A percentile compares a stretch with the other conserved stretches of the same genome.
Evolutionary conservation across 2,888 invertebrate species (phyloP).

Genomic region (Auanema freiburgensis): DNA sequence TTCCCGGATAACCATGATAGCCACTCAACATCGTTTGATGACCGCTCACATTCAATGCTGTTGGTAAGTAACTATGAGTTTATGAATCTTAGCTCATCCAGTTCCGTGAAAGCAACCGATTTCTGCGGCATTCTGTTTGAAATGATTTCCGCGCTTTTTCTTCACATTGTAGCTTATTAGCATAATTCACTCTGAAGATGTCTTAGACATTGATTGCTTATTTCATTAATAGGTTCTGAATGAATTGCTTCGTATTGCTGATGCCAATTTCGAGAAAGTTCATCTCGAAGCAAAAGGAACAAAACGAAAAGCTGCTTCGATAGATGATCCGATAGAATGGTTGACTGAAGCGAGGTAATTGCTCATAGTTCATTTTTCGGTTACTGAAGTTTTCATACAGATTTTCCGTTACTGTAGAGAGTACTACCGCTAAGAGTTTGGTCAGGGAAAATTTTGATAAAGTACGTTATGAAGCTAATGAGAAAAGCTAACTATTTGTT

Average conservation of each 20-base stretch:
- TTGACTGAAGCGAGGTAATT: conserved; percentile 30
- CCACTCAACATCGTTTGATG: conserved; percentile 71
- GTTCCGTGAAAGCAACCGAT: background rate
- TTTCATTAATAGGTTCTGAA: conserved; percentile 74
- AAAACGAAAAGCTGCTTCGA: conserved; percentile 16
- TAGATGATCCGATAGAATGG: conserved; percentile 51
- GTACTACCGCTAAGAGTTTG: conserved; percentile 81
- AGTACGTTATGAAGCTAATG: conserved; percentile 49
- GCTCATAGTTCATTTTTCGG: too few species aligned
- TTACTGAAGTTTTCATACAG: conserved; percentile 12
- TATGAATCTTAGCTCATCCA: too few species aligned
- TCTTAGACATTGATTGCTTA: conserved; percentile 88
- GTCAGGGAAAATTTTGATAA: conserved; percentile 81
- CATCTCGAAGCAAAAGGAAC: conserved; percentile 29
- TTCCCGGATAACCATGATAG: conserved; percentile 2
- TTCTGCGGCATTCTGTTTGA: background rate
- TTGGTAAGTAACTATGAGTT: conserved; percentile 71
- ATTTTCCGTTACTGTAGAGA: conserved; percentile 75
- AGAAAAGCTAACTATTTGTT: background rate
- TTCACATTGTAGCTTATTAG: background rate
- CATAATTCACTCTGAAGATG: background rate
- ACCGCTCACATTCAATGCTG: conserved; percentile 87
- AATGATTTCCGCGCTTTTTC: background rate
- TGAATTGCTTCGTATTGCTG: conserved; percentile 77
- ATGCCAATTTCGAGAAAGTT: conserved; percentile 46